These are phyloP conservation scores for Lasioglossum malachurum DNA, from an alignment of 2,888 invertebrate genomes.

Conservation along the genomic window DNA sequence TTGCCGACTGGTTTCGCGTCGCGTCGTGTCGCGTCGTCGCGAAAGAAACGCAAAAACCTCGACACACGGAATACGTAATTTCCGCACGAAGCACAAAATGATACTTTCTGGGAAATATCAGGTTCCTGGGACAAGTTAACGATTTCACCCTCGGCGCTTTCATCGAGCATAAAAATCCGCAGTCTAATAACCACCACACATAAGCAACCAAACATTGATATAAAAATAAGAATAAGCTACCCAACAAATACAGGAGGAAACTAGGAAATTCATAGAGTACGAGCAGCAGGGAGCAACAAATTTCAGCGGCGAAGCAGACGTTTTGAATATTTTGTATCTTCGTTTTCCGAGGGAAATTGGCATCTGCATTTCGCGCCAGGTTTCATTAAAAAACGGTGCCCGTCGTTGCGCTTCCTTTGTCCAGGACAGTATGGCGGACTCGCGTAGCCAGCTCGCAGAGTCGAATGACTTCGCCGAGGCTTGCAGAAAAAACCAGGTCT, in stretches of 20 bases:
- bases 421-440: neutral
- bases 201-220: no score
- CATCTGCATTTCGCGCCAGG: neutral
- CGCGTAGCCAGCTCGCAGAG: neutral
- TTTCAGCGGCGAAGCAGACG: neutral
- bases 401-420: neutral
- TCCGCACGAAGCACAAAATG: neutral
- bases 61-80: conserved; percentile 42
- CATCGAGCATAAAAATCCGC: no score
- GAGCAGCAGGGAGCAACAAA: neutral
- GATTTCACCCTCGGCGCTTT: neutral
- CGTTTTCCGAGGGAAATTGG: neutral
- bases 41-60: conserved; percentile 46
- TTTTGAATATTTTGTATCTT: neutral
- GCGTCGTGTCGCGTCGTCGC: neutral
- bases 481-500: neutral
- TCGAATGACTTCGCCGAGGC: neutral
- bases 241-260: neutral
- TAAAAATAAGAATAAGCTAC: neutral
- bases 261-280: neutral
- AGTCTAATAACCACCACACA: neutral
- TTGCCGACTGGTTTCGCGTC: conserved; percentile 24
- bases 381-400: neutral
- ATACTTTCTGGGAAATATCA: neutral
- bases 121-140: neutral